Percentiles rank a stretch among this genome's conserved stretches.
Conservation (phyloP, 2,113 vertebrate species). For the Mobula birostris region DNA sequence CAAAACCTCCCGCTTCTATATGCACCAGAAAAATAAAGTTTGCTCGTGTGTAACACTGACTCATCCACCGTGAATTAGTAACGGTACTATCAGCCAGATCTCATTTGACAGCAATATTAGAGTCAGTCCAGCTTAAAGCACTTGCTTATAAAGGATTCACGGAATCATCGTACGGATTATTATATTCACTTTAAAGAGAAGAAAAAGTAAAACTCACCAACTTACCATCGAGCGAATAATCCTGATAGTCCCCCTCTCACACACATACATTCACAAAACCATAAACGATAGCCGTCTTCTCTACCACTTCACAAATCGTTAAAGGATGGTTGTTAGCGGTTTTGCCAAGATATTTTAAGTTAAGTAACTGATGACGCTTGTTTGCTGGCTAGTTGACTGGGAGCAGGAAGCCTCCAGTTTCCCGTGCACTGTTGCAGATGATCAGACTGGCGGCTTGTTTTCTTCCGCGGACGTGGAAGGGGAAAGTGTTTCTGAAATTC, state of each 20-base stretch:
- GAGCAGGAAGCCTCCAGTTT: not conserved
- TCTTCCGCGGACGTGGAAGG: not conserved
- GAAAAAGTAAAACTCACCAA: not conserved
- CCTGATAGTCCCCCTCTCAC: not conserved
- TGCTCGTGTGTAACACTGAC: no score
- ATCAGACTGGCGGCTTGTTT: not conserved
- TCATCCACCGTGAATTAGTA: not conserved
- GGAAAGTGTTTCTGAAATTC: not conserved
- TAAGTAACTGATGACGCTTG: not conserved
- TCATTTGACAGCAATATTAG: not conserved
- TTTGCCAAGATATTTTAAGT: not conserved
- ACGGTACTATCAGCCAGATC: not conserved
- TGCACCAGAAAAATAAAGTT: not conserved
- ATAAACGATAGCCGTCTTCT: not conserved
- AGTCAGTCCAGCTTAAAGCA: not conserved
- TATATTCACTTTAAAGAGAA: not conserved
- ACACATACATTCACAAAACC: not conserved
- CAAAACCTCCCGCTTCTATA: not conserved
- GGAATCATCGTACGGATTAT: not conserved
- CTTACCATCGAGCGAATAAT: slow-evolving; percentile 20
- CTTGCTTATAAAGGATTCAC: not conserved
- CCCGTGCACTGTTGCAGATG: not conserved
- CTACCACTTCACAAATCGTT: not conserved
- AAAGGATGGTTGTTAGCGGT: not conserved
- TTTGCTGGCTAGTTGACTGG: no score